Conservation (phyloP, 2,797 vertebrate species). For the Squalus acanthias region DNA sequence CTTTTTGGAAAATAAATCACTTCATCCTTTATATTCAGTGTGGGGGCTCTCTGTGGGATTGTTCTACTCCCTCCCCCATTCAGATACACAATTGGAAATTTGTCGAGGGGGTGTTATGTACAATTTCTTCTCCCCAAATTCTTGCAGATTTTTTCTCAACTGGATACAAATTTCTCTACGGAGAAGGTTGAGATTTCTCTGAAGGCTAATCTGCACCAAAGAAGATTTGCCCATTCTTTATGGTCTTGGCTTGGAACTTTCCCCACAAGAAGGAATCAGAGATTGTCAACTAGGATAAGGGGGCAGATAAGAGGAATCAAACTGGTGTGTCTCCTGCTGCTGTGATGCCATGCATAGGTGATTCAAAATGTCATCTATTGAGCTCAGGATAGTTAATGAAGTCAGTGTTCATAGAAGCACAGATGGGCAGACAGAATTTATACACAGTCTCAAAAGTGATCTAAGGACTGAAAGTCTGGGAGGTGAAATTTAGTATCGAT, state of each 20-base stretch:
- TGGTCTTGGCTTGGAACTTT: too few relatives aligned
- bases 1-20: slow-evolving; percentile 3
- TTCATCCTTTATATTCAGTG: background rate
- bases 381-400: background rate
- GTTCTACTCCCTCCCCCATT: background rate
- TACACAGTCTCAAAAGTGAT: background rate
- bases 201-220: background rate
- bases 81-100: background rate
- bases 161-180: background rate
- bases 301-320: background rate
- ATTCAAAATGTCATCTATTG: background rate
- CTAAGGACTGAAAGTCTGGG: background rate
- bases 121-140: background rate
- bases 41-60: background rate
- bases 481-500: background rate
- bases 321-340: background rate
- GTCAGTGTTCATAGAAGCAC: background rate
- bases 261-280: too few relatives aligned
- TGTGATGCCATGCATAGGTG: background rate
- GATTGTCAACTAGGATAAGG: background rate
- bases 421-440: background rate
- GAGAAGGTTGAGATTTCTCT: background rate
- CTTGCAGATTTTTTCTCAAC: background rate
- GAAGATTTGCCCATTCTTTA: background rate
- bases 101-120: too few relatives aligned